phyloP scores from a whole-genome alignment of 1,140 invertebrate species.

The Drosophila aff. region DNA sequence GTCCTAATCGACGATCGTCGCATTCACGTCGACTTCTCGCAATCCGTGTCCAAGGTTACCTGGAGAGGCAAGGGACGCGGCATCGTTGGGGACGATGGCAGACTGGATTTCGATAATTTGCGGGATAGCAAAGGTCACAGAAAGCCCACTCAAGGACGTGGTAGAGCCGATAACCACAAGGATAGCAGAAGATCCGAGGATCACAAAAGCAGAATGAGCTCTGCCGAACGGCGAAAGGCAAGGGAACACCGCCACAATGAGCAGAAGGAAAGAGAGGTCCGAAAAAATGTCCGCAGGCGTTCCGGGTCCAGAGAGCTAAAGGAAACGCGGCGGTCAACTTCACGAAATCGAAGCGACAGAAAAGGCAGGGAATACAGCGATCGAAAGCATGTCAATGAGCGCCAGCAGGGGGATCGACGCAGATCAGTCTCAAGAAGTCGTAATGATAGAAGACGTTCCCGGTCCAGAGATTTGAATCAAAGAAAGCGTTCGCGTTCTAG shows the following conservation, averaged over 20 bases:
- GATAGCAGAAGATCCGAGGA: constrained; percentile 25
- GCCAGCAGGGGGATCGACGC: constrained; percentile 13
- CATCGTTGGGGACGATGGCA: constrained; percentile 80
- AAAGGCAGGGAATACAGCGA: neutral
- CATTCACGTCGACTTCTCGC: constrained; percentile 99
- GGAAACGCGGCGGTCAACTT: constrained; percentile 27
- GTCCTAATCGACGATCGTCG: constrained; percentile 99
- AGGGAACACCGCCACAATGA: constrained; percentile 63
- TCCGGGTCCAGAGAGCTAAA: constrained; percentile 30
- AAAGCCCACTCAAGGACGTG: constrained; percentile 12
- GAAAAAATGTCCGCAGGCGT: constrained; percentile 12
- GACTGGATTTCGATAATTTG: constrained; percentile 76
- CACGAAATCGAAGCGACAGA: constrained; percentile 16
- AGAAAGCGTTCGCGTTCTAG: constrained; percentile 12
- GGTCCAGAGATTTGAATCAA: neutral
- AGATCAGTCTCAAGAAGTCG: constrained; percentile 18
- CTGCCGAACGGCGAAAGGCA: constrained; percentile 55
- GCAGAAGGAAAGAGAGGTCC: constrained; percentile 33
- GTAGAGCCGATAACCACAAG: neutral
- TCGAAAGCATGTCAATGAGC: constrained; percentile 5
- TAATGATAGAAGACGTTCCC: constrained; percentile 24
- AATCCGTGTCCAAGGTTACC: constrained; percentile 97
- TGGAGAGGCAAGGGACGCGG: constrained; percentile 94
- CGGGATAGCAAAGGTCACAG: constrained; percentile 42
- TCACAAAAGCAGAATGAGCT: constrained; percentile 29